Base-by-base conservation (phyloP, 2,113 vertebrate genomes). In the Sylvilagus bachmani region DNA sequence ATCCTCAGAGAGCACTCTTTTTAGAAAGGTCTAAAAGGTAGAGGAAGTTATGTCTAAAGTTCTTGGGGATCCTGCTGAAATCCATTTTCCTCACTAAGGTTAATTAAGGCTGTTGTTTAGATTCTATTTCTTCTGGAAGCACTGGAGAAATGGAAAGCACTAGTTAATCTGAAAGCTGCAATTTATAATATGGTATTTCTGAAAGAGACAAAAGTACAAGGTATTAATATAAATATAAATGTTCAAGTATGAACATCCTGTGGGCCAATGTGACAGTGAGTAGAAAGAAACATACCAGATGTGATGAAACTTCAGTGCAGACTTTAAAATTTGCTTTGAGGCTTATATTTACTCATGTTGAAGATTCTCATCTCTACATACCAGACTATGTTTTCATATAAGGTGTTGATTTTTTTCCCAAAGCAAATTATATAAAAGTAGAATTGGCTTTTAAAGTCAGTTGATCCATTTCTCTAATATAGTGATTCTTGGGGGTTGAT, bases 201-300 rank as follows among this genome's bases (percentile, higher is more conserved):
- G 82, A 92, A 96, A 90, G 69, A 90, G 58, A 94, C 67, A 81
- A 62, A 89, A 21, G 53, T 86, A 64, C 6, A 92, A 17, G 3
- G 7, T 80, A 80, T 53, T 88, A 91, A 80, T 19, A 93, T 36
- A 93, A 85, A 88, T 36, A 64, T 49, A 85, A 58, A 64, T 55
- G 31, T 80, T 82, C 29, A 53, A 55, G 75, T 89, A 93, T 51
- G 38, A 49, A 83, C 11, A 38, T 80, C 66, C 27, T 33, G 21
- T 62, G 38, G 33, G 55, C 62, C 13, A 53, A 16, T 64, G 53
- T 90, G 53, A 79, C 31, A 83, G 22, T 78, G 67, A 87, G 21
- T 83, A 10, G 86, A 93, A 89, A 89, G 25, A 51, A 36, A 83
- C 79, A 36, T 88, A 78, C 55, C 12, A 17, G 55, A 64, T 67